These are phyloP conservation scores for Nephrotoma guestfalica DNA, from an alignment of 2,888 invertebrate genomes.

Conservation along the genomic window DNA sequence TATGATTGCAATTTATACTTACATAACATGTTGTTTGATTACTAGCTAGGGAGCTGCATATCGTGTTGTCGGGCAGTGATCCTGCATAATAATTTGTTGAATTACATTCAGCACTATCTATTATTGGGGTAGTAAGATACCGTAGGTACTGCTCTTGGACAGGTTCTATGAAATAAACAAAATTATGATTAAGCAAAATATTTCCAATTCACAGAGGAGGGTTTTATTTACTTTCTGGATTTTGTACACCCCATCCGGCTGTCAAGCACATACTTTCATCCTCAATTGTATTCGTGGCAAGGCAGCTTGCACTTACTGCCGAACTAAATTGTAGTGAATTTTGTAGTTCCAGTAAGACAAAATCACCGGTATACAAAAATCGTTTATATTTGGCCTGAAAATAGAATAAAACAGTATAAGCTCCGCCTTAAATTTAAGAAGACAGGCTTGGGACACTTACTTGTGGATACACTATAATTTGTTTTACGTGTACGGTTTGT, in stretches of 20 bases:
- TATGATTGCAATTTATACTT: conserved; percentile 16
- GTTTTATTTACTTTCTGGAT: not conserved
- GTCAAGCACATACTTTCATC: conserved; percentile 39
- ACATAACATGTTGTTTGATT: conserved; percentile 44
- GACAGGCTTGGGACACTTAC: conserved; percentile 19
- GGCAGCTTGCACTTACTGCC: conserved; percentile 41
- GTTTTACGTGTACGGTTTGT: conserved; percentile 21
- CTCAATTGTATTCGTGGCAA: conserved; percentile 35
- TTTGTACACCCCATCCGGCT: conserved; percentile 35
- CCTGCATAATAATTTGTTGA: conserved; percentile 45
- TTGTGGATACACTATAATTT: conserved; percentile 40
- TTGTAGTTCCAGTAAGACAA: conserved; percentile 38
- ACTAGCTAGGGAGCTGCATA: conserved; percentile 41
- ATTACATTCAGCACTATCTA: conserved; percentile 41
- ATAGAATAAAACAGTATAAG: not conserved
- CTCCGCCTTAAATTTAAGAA: not conserved
- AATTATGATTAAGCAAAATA: not conserved
- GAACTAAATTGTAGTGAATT: conserved; percentile 36
- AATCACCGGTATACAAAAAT: conserved; percentile 41
- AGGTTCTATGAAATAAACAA: not conserved
- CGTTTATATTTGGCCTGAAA: conserved; percentile 38
- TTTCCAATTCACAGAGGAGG: not conserved
- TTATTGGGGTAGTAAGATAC: conserved; percentile 23
- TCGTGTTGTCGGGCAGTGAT: conserved; percentile 37
- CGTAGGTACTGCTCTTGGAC: not conserved